phyloP scores from a whole-genome alignment of 2,797 vertebrate species.

The Protonibea diacanthus region DNA sequence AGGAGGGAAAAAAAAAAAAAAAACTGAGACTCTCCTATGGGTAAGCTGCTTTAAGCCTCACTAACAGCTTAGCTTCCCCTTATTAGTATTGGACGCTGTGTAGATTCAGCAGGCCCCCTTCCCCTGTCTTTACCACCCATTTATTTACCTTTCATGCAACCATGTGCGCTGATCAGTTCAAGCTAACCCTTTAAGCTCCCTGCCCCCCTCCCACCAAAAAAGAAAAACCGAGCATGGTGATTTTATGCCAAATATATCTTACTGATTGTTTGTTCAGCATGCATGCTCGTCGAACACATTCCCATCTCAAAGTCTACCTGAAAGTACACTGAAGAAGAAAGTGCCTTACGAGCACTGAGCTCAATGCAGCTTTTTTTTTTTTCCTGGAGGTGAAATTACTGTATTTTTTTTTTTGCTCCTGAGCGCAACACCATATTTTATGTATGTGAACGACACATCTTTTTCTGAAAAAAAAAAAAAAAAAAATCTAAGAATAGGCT shows the following conservation, averaged over 20 bases:
- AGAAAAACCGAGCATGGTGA: conserved; percentile 1
- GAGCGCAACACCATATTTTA: conserved; percentile 52
- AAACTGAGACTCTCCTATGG: conserved; percentile 75
- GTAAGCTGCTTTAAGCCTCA: conserved; percentile 77
- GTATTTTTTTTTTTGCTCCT: conserved; percentile 38
- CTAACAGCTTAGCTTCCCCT: conserved; percentile 74
- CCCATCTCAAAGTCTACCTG: conserved; percentile 17
- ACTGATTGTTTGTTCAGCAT: conserved; percentile 41
- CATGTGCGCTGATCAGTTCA: conserved; percentile 53
- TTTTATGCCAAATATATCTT: conserved; percentile 23
- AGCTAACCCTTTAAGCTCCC: conserved; percentile 30
- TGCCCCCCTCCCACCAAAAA: not conserved
- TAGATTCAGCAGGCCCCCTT: conserved; percentile 59
- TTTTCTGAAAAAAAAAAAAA: conserved; percentile 47
- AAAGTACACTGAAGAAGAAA: not conserved
- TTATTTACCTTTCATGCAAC: conserved; percentile 65
- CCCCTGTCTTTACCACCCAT: conserved; percentile 46
- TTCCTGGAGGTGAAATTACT: conserved; percentile 34
- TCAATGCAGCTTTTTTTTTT: conserved; percentile 15
- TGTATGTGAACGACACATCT: conserved; percentile 34
- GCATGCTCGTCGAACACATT: conserved; percentile 27
- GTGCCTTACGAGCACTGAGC: conserved; percentile 4
- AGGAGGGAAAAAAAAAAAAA: conserved; percentile 36
- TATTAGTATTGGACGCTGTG: conserved; percentile 73
- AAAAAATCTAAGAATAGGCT: conserved; percentile 57